Percentiles rank a stretch among this genome's conserved stretches.
phyloP scores from a whole-genome alignment of 2,888 invertebrate genomes.

The Nyleta sp. region DNA sequence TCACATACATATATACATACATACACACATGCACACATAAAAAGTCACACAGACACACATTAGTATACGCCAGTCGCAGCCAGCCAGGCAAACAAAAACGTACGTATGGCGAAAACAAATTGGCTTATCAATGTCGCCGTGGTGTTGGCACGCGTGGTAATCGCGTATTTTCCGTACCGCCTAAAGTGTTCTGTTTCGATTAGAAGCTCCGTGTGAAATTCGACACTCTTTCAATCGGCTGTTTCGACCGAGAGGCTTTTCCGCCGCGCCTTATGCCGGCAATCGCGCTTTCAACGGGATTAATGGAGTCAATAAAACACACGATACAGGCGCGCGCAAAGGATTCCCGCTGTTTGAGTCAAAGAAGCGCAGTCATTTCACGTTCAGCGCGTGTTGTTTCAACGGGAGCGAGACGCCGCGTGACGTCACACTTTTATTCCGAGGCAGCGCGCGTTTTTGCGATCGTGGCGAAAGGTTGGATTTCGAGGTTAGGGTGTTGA shows the following conservation, averaged over 20 bases:
- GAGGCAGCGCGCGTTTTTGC: no score
- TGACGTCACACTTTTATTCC: no score
- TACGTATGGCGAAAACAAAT: slow-evolving; percentile 56
- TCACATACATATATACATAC: not conserved
- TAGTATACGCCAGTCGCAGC: slow-evolving; percentile 57
- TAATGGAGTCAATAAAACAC: slow-evolving; percentile 32
- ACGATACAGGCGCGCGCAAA: no score
- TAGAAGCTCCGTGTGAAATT: slow-evolving; percentile 50
- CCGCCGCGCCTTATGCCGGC: slow-evolving; percentile 15
- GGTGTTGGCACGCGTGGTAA: slow-evolving; percentile 51
- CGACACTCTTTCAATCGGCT: slow-evolving; percentile 35
- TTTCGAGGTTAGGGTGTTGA: no score
- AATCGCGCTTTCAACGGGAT: slow-evolving; percentile 35
- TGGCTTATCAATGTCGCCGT: slow-evolving; percentile 62
- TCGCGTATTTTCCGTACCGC: slow-evolving; percentile 50
- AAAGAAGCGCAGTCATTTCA: no score
- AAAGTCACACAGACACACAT: no score
- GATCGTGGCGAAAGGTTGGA: no score
- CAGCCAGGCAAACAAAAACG: slow-evolving; percentile 56
- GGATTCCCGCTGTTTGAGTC: no score
- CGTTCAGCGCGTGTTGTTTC: no score
- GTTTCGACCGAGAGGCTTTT: slow-evolving; percentile 17
- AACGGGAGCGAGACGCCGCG: no score
- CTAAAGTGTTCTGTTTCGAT: slow-evolving; percentile 41
- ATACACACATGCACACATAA: no score